Evolutionary conservation across 2,113 vertebrate genomes (phyloP), one percentile per base, ranked within the genome.

Genomic region (Protomyctophum bolini): DNA sequence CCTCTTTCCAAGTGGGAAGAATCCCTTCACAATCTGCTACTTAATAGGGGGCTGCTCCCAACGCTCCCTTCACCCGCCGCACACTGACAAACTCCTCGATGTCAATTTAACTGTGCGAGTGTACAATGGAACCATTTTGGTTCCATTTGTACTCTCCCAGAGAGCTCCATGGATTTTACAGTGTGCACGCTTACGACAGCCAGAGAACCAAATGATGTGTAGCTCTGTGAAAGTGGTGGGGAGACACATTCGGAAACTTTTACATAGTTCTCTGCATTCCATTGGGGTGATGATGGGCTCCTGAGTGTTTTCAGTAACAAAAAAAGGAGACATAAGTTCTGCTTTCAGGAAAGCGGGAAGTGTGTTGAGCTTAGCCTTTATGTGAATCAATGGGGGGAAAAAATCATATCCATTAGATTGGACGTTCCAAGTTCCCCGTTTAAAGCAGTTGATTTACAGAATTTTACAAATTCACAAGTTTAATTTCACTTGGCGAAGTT

Each of bases 1-100:
- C 88, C 91, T 92, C 74, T 77, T 79, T 94, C 90, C 92, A 92
- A 98, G 94, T 97, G 96, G 91, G 93, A 92, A 91, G 93, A 92
- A 85, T 84, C 92, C 94, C 91, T 88, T 87, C 91, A 86, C 93
- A 83, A 88, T 87, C 92, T 87, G 95, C 95, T 95, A 91, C 96
- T 98, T 97, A 98, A 97, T 90, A 92, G 94, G 95, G 94, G 95
- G 96, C 93, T 93, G 95, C 88, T 94, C 95, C 95, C 92, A 83
- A 74, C 81, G 86, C 93, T 87, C 92, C 85, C 82, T 90, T 91
- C 92, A 93, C 94, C 92, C 33, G 89, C 90, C 90, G 90, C 82
- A 86, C 92, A 87, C 92, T 89, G 92, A 96, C 33, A 41, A 21
- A 41, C 33, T 41, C 33, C 33, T 41, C 3, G 33, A 3, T 41